Percentiles rank a stretch among this genome's conserved stretches.
Evolutionary conservation across 2,797 vertebrate genomes (phyloP).

Genomic region (Diglossa cyanea): DNA sequence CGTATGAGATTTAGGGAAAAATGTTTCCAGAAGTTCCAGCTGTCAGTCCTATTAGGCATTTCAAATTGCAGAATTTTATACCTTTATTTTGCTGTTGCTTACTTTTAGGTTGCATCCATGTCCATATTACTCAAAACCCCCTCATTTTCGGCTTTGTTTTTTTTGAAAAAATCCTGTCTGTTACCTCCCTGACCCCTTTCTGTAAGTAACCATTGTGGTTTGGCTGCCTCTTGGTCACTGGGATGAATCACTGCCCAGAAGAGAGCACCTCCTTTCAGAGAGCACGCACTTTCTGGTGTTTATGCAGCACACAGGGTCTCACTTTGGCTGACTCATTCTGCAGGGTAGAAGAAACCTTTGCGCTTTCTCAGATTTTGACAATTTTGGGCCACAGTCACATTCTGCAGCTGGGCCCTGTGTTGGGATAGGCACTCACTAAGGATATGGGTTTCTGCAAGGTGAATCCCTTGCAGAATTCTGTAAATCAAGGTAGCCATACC

Average conservation of each 20-base stretch:
- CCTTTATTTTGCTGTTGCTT: background rate
- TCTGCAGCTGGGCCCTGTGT: background rate
- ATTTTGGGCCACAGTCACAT: background rate
- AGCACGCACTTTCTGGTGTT: background rate
- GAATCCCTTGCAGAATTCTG: background rate
- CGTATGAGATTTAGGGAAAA: background rate
- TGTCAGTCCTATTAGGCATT: background rate
- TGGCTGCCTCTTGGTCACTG: conserved; percentile 1
- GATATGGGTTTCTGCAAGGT: background rate
- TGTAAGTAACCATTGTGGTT: conserved; percentile 43
- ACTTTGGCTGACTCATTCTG: background rate
- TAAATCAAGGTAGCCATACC: background rate
- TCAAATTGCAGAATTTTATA: background rate
- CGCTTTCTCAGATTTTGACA: background rate
- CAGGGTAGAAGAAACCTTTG: background rate
- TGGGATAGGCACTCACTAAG: background rate
- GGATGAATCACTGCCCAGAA: conserved; percentile 29
- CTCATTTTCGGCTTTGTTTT: background rate
- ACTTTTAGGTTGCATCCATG: background rate
- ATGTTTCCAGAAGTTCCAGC: background rate
- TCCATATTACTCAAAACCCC: background rate
- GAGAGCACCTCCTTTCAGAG: background rate
- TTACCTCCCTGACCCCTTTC: conserved; percentile 26
- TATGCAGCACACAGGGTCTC: background rate
- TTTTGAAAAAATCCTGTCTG: background rate